A percentile compares a stretch with the other conserved stretches of the same genome.
Conservation (phyloP, 2,797 vertebrate species). For the Pangasius larnaudii region DNA sequence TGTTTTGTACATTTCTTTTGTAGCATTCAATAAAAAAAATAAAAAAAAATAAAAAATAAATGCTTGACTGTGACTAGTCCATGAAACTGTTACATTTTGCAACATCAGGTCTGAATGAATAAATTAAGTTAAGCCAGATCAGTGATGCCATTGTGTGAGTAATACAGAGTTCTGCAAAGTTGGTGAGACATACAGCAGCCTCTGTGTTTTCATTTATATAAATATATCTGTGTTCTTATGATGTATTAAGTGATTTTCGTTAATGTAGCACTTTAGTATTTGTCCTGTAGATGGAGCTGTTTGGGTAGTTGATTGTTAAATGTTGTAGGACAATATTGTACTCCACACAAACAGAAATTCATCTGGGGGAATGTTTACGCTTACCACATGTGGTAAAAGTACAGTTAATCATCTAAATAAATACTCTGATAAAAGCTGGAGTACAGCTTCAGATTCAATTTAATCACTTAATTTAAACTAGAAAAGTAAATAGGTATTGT, state of each 20-base stretch:
- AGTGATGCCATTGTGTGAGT: neutral
- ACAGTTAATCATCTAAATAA: neutral
- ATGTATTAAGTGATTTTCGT: neutral
- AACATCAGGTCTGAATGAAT: neutral
- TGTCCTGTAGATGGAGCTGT: conserved; percentile 11
- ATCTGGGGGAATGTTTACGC: neutral
- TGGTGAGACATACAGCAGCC: neutral
- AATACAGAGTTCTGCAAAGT: neutral
- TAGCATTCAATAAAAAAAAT: too few relatives aligned
- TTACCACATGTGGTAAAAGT: neutral
- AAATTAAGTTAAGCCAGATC: neutral
- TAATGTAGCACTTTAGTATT: neutral
- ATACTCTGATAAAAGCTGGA: neutral
- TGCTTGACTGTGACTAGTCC: neutral
- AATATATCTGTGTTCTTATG: neutral
- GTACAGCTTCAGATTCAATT: neutral
- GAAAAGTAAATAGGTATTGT: neutral
- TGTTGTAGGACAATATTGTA: neutral
- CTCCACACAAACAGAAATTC: neutral
- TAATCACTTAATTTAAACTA: neutral
- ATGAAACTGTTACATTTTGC: neutral
- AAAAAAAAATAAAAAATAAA: too few relatives aligned
- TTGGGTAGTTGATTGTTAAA: too few relatives aligned
- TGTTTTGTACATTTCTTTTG: too few relatives aligned
- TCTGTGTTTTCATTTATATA: neutral